Evolutionary conservation across 2,888 invertebrate species (phyloP), one percentile per base, ranked within the genome.

Genomic region (Eristalis intricaria): DNA sequence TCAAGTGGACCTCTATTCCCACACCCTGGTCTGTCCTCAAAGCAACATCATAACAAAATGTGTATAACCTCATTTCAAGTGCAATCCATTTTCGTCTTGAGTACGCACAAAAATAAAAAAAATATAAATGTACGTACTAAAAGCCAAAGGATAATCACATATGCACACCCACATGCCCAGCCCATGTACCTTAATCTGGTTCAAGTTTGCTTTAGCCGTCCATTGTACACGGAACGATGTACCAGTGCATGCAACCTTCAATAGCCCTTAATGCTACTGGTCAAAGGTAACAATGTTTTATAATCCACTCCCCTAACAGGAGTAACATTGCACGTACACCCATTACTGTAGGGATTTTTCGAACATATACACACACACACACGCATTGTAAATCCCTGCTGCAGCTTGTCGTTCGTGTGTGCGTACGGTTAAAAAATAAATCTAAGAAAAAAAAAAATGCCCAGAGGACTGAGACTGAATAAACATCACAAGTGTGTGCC

Each of bases 381-480:
- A 50, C 19, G 19, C 8, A 19, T 50, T 8, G 19, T 8, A 58
- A 78, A 78, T 71, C 78, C 64, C 66, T 60, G 60, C 8, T 79
- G 66, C 73, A 73, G 58, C 64, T 64, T 64, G 56, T 22, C 56
- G 64, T 50, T 26, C 13, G 22, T 58, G 56, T 29, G 22, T 40
- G 40, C 13, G 26, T 26, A 60, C 60, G 3, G n/a, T 60, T 50
- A 40, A 19, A 40, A 64, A 69, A n/a, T 26, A 23, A 63, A 29
- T 13, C 23, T 15, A 58, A 58, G 15, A 50, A 75, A 56, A 79
- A 43, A 65, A 80, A 75, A 82, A 69, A 73, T 83, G 75, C 56
- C 83, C 83, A 75, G 56, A 79, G 78, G 86, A 75, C 81, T 81
- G 71, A 85, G 86, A 75, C 81, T 81, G 71, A 85, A 76, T 71